Evolutionary conservation across 2,113 vertebrate genomes (phyloP).

Genomic region (Theristicus caerulescens): DNA sequence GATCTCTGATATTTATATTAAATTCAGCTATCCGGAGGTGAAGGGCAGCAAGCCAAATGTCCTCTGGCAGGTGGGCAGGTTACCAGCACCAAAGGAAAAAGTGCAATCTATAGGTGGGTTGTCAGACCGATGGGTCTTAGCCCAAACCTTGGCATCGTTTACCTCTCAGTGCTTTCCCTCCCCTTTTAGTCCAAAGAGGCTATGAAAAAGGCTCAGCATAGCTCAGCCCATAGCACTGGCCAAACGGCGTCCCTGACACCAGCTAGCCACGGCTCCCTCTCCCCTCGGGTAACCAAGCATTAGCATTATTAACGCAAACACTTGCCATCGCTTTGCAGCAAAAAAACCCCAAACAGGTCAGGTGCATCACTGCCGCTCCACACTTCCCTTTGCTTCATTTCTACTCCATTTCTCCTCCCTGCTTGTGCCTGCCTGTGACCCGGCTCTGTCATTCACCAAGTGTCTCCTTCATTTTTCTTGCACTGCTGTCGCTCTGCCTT

Average conservation of each 20-base stretch:
- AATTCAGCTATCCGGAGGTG: neutral
- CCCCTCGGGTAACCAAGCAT: neutral
- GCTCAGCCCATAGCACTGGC: neutral
- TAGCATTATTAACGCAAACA: neutral
- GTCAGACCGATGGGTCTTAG: neutral
- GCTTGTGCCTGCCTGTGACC: neutral
- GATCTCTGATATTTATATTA: neutral
- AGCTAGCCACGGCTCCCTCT: neutral
- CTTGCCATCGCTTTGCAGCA: neutral
- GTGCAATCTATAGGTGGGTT: neutral
- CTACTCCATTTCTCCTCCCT: constrained; percentile 14
- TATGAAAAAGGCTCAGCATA: neutral
- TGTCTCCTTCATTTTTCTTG: neutral
- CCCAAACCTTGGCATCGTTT: neutral
- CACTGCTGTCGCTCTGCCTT: neutral
- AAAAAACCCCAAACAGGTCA: neutral
- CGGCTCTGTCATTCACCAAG: neutral
- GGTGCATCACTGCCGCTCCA: neutral
- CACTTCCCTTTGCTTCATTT: neutral
- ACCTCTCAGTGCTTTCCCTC: neutral
- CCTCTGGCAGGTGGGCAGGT: neutral
- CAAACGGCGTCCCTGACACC: rapidly evolving
- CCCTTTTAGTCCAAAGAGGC: neutral
- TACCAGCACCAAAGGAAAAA: neutral
- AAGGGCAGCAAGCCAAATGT: neutral